Conservation (phyloP, 2,888 invertebrate genomes). For the Andrena trimmerana region DNA sequence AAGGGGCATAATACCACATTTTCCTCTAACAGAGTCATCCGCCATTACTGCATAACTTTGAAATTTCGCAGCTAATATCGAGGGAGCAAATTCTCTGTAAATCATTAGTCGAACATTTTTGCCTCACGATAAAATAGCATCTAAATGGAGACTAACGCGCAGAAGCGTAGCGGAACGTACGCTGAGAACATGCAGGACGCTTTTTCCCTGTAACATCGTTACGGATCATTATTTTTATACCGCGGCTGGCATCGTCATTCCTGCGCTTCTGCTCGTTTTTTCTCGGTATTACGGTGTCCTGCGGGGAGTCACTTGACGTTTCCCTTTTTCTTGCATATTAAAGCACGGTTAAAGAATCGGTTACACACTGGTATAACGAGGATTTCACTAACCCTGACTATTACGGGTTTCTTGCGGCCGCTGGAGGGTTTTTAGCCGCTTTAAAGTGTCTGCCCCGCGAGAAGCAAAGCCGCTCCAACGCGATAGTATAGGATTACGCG, state of each 20-base stretch:
- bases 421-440: conserved; percentile 34
- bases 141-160: neutral
- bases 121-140: neutral
- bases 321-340: conserved; percentile 24
- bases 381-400: conserved; percentile 44
- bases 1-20: no score
- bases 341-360: conserved; percentile 36
- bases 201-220: conserved; percentile 12
- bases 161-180: conserved; percentile 12
- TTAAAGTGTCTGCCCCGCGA: conserved; percentile 40
- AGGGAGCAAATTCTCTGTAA: conserved; percentile 9
- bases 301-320: conserved; percentile 4
- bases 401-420: conserved; percentile 38
- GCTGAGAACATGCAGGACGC: neutral
- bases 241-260: neutral
- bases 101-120: conserved; percentile 12
- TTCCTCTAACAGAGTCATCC: no score
- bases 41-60: no score
- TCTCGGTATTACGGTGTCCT: neutral
- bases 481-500: conserved; percentile 44
- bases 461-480: conserved; percentile 14
- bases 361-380: conserved; percentile 28
- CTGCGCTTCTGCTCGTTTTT: neutral
- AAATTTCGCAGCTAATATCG: neutral
- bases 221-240: conserved; percentile 39